Conservation (phyloP, 1,140 invertebrate genomes). For the Chrysomallon squamiferum region DNA sequence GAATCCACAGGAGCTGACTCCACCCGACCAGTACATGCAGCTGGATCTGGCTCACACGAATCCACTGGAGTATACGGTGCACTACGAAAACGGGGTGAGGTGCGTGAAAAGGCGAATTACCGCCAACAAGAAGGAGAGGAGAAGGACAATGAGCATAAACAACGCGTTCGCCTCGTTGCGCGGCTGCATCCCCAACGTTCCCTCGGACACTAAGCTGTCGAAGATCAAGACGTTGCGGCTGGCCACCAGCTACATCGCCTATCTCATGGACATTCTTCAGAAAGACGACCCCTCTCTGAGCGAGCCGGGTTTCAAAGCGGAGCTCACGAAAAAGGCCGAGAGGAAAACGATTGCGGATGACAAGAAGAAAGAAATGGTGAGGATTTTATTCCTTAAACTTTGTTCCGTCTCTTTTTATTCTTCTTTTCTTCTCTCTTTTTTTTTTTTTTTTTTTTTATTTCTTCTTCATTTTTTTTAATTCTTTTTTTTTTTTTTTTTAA, state of each 20-base stretch:
- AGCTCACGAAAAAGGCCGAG: conserved; percentile 38
- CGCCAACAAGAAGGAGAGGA: conserved; percentile 90
- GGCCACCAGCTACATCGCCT: conserved; percentile 67
- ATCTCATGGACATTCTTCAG: conserved; percentile 66
- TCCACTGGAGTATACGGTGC: conserved; percentile 16
- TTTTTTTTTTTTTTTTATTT: too few relatives aligned
- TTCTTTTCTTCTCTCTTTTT: too few relatives aligned
- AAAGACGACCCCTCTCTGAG: conserved; percentile 64
- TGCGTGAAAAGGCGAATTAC: conserved; percentile 53
- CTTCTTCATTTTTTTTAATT: too few relatives aligned
- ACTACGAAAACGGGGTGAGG: conserved; percentile 38
- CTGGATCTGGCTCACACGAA: conserved; percentile 10
- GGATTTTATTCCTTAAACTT: neutral
- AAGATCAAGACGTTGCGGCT: conserved; percentile 68
- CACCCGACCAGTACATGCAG: neutral
- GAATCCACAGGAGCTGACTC: conserved; percentile 5
- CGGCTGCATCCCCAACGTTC: conserved; percentile 95
- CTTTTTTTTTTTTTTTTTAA: too few relatives aligned
- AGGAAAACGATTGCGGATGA: neutral
- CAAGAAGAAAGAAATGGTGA: neutral
- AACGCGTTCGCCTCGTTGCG: conserved; percentile 90
- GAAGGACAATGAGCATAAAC: conserved; percentile 91
- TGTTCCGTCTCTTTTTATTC: too few relatives aligned
- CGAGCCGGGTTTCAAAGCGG: conserved; percentile 67
- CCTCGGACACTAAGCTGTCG: conserved; percentile 88